These are phyloP conservation scores for Callimorpha dominula DNA, from an alignment of 2,888 invertebrate genomes.

Conservation along the genomic window DNA sequence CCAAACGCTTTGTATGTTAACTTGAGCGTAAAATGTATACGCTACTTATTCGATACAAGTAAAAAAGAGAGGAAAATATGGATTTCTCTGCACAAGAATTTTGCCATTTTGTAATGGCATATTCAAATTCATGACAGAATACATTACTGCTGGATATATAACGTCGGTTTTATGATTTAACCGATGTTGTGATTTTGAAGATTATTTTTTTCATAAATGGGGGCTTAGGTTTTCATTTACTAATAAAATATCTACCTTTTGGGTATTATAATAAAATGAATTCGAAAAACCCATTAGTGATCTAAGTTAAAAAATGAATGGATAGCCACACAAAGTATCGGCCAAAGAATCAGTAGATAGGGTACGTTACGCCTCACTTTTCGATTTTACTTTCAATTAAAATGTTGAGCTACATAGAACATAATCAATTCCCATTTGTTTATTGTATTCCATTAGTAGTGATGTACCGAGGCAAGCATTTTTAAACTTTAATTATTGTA, in stretches of 20 bases:
- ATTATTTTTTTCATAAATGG: too few relatives aligned
- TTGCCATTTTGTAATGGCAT: neutral
- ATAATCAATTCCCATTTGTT: neutral
- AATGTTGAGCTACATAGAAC: neutral
- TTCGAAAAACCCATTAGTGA: neutral
- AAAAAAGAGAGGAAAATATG: conserved; percentile 2
- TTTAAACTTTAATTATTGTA: neutral
- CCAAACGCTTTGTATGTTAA: conserved; percentile 9
- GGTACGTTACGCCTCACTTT: neutral
- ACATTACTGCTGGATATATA: neutral
- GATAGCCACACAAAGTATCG: neutral
- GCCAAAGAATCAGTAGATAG: neutral
- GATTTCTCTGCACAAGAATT: neutral
- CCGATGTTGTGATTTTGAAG: neutral
- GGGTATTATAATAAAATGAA: neutral
- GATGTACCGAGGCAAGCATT: neutral
- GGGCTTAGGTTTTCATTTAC: neutral
- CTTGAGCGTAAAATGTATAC: conserved; percentile 4
- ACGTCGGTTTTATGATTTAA: neutral
- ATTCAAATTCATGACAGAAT: neutral
- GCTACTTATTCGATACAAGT: conserved; percentile 6
- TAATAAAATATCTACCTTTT: neutral
- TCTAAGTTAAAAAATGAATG: neutral
- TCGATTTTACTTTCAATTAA: neutral
- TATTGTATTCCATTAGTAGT: neutral